Evolutionary conservation across 1,140 invertebrate species (phyloP).

Genomic region (Hyposmocoma kahamanoa): DNA sequence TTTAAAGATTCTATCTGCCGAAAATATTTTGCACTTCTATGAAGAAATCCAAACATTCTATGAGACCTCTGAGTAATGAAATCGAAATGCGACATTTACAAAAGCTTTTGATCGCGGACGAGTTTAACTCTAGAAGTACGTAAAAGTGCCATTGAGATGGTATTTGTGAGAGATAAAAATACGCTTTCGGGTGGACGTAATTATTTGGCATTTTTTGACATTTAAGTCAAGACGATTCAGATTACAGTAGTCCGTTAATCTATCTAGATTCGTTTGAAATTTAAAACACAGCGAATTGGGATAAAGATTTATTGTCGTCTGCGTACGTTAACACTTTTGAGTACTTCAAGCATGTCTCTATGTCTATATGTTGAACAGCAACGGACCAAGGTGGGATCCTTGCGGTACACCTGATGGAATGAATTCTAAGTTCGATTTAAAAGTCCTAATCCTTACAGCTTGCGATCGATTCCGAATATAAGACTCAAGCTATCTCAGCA

Average conservation of each 20-base stretch:
- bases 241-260: neutral
- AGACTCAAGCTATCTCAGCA: constrained; percentile 5
- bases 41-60: constrained; percentile 1
- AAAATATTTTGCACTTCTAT: neutral
- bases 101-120: constrained; percentile 2
- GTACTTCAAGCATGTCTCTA: neutral
- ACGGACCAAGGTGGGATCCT: constrained; percentile 1
- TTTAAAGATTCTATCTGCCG: neutral
- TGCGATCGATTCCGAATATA: constrained; percentile 2
- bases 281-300: neutral
- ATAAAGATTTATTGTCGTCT: constrained; percentile 6
- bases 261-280: constrained; percentile 1
- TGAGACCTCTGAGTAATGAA: neutral
- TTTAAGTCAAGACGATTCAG: neutral
- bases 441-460: neutral
- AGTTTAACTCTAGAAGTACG: neutral
- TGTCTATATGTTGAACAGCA: constrained; percentile 5
- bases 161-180: neutral
- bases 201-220: neutral
- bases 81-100: neutral
- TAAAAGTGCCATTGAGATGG: neutral
- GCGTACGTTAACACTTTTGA: constrained; percentile 1
- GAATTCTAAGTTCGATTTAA: neutral
- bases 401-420: constrained; percentile 4
- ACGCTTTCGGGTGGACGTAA: constrained; percentile 4